Conservation (phyloP, 1,140 invertebrate genomes). For the Brachionus rubens region DNA sequence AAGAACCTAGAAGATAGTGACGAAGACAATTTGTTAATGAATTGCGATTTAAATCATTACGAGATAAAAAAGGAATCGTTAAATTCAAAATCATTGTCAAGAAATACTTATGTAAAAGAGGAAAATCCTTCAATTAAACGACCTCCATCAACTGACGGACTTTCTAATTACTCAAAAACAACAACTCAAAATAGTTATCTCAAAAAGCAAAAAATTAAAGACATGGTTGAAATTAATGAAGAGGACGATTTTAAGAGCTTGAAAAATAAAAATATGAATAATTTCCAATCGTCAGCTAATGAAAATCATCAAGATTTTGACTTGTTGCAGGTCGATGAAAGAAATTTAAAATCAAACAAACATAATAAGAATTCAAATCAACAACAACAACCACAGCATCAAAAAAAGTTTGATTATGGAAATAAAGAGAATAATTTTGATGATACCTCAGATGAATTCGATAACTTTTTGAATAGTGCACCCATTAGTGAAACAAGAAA, state of each 20-base stretch:
- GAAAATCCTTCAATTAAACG: not conserved
- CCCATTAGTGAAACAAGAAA: not conserved
- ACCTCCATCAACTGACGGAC: not conserved
- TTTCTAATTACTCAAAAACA: not conserved
- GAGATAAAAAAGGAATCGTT: not conserved
- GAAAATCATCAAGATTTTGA: not conserved
- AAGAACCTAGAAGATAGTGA: not conserved
- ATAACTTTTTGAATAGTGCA: not conserved
- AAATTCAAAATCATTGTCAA: not conserved
- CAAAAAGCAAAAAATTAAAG: slow-evolving; percentile 18
- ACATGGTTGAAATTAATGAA: not conserved
- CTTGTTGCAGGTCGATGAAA: not conserved
- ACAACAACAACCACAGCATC: no score
- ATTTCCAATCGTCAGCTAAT: not conserved
- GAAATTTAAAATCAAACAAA: slow-evolving; percentile 4
- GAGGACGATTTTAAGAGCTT: not conserved
- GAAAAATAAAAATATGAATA: not conserved
- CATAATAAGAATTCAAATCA: not conserved
- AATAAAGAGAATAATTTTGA: slow-evolving; percentile 4
- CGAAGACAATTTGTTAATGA: not conserved
- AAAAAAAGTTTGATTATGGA: not conserved
- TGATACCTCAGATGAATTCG: not conserved
- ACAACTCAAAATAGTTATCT: not conserved
- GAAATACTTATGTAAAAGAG: not conserved
- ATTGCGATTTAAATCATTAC: not conserved